These are phyloP conservation scores for Petrocephalus sullivani DNA, from an alignment of 2,797 vertebrate species.

Conservation along the genomic window DNA sequence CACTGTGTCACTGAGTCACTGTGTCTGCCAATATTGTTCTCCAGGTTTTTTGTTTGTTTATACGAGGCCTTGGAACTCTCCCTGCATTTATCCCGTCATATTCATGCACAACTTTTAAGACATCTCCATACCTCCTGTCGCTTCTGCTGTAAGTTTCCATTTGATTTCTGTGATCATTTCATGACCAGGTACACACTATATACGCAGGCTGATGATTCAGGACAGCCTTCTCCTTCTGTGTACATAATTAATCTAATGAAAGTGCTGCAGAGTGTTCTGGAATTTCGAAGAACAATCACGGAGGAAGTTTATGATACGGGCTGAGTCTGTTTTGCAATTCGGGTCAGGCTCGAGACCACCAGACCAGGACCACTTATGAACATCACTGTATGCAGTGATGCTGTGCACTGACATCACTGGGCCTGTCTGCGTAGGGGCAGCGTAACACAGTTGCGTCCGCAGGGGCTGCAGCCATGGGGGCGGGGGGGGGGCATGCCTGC, in stretches of 20 bases:
- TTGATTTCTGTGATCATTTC: neutral
- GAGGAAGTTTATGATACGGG: neutral
- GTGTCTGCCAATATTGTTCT: neutral
- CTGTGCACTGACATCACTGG: constrained; percentile 48
- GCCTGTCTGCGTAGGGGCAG: constrained; percentile 26
- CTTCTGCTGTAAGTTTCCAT: neutral
- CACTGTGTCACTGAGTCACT: neutral
- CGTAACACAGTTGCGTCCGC: constrained; percentile 43
- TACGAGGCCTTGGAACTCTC: neutral
- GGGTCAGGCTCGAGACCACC: neutral
- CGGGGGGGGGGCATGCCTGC: neutral
- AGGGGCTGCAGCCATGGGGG: constrained; percentile 5
- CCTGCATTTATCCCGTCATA: neutral
- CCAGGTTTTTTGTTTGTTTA: neutral
- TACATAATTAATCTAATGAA: neutral
- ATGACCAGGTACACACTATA: neutral
- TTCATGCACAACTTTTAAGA: neutral
- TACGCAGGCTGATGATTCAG: neutral
- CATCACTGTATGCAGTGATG: constrained; percentile 26
- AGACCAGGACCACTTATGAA: neutral
- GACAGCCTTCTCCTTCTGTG: neutral
- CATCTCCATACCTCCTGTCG: neutral
- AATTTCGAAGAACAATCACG: neutral
- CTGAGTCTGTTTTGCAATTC: neutral
- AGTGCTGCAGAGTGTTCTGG: neutral